Conservation (phyloP, 1,140 invertebrate species). For the Mesaphorura yosii region DNA sequence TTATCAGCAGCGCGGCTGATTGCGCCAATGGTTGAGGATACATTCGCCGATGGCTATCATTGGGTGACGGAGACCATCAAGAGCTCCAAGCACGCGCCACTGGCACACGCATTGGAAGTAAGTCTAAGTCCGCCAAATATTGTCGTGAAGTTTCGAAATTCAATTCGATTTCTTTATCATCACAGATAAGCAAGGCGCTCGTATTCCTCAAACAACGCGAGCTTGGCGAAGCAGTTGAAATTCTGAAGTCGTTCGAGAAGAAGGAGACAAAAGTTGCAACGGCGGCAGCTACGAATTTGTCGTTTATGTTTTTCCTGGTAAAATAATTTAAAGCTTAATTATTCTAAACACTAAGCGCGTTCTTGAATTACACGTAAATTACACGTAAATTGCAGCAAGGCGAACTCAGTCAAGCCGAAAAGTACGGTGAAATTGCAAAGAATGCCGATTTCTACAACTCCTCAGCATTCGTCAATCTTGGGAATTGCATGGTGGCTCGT, state of each 20-base stretch:
- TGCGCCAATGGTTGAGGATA: constrained; percentile 68
- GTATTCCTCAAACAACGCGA: constrained; percentile 77
- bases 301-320: constrained; percentile 78
- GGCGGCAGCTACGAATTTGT: constrained; percentile 77
- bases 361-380: constrained; percentile 4
- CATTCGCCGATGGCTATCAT: constrained; percentile 59
- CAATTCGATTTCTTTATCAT: constrained; percentile 6
- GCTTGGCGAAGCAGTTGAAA: constrained; percentile 68
- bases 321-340: constrained; percentile 24
- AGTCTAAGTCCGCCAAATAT: constrained; percentile 1
- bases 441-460: constrained; percentile 68
- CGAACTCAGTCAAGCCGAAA: constrained; percentile 69
- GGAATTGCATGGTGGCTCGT: constrained; percentile 64
- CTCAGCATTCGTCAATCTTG: constrained; percentile 75
- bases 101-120: constrained; percentile 29
- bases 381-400: constrained; percentile 50
- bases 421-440: constrained; percentile 62
- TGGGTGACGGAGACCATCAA: constrained; percentile 36
- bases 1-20: constrained; percentile 85
- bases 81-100: constrained; percentile 25
- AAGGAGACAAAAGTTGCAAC: constrained; percentile 71
- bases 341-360: constrained; percentile 2
- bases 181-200: constrained; percentile 88
- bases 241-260: constrained; percentile 77
- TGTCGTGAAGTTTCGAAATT: not conserved